Base-by-base conservation (phyloP, 2,113 vertebrate genomes). In the Microcebus lehilahytsara region DNA sequence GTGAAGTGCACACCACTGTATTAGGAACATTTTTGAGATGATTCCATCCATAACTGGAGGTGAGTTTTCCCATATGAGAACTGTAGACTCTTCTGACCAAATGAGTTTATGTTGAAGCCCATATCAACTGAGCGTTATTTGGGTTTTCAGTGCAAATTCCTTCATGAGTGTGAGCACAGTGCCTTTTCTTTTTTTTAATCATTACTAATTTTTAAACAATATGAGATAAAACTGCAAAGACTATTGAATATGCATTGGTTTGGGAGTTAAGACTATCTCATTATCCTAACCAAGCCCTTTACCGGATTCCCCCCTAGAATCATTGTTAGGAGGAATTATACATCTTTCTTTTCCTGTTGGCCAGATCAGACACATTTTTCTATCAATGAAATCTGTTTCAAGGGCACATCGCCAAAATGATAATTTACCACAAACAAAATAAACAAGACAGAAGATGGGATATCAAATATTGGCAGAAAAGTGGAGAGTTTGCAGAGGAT, bases 381-480 rank as follows among this genome's bases (percentile, higher is more conserved):
- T 97, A 97, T 97, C 98, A 98, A 32, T 98, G 97, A 98, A 99
- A 96, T 97, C 97, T 98, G 98, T 97, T 97, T 98, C 89, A 89
- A 97, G 97, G 98, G 98, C 98, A 98, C 46, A 87, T 97, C 97
- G 98, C 98, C 98, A 98, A 98, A 97, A 98, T 95, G 96, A 98
- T 98, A 98, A 98, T 98, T 98, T 96, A 80, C 95, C 95, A 96
- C 97, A 98, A 98, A 97, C 95, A 98, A 98, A 98, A 98, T 98
- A 98, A 98, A 98, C 97, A 98, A 98, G 97, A 97, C 98, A 87
- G 97, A 98, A 98, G 98, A 98, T 88, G 96, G 96, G 92, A 98
- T 97, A 98, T 98, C 98, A 98, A 98, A 98, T 98, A 98, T 98
- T 98, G 98, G 97, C 98, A 98, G 98, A 95, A 97, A 97, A 98